These are phyloP conservation scores for Neotragus pygmaeus DNA, from an alignment of 2,113 vertebrate genomes.

Conservation along the genomic window DNA sequence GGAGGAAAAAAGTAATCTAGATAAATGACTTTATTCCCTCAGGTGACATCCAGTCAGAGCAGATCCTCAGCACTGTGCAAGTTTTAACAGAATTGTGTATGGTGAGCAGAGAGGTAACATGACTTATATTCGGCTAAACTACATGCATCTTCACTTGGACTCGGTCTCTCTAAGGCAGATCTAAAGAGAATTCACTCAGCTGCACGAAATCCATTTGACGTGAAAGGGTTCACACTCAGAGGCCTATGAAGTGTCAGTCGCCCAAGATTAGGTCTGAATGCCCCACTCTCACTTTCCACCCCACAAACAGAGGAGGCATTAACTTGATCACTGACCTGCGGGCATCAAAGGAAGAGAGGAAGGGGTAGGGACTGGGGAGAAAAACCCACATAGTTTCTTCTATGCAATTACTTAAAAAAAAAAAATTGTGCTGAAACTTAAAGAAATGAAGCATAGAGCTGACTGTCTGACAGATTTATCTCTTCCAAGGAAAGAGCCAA, in stretches of 20 bases:
- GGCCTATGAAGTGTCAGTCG: conserved; percentile 64
- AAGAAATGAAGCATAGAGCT: conserved; percentile 72
- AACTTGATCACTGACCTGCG: conserved; percentile 69
- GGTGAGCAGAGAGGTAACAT: conserved; percentile 71
- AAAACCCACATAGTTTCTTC: conserved; percentile 74
- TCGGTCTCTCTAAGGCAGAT: conserved; percentile 72
- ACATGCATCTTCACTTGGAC: conserved; percentile 75
- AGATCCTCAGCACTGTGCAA: conserved; percentile 82
- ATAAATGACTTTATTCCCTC: conserved; percentile 86
- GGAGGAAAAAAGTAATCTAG: conserved; percentile 87
- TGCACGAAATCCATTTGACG: conserved; percentile 78
- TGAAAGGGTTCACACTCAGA: conserved; percentile 53
- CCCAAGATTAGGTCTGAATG: conserved; percentile 67
- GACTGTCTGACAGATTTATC: conserved; percentile 79
- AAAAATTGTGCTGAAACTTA: conserved; percentile 70
- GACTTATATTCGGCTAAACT: conserved; percentile 69
- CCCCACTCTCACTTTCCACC: conserved; percentile 54
- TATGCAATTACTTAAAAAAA: conserved; percentile 74
- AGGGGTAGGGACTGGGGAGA: conserved; percentile 59
- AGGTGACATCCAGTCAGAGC: conserved; percentile 86
- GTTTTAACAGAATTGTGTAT: conserved; percentile 86
- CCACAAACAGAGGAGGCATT: conserved; percentile 6
- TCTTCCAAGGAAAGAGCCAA: conserved; percentile 59
- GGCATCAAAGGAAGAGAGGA: conserved; percentile 68
- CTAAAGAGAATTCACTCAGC: conserved; percentile 79